Conservation (phyloP, 2,888 invertebrate genomes). For the Helobdella robusta region DNA sequence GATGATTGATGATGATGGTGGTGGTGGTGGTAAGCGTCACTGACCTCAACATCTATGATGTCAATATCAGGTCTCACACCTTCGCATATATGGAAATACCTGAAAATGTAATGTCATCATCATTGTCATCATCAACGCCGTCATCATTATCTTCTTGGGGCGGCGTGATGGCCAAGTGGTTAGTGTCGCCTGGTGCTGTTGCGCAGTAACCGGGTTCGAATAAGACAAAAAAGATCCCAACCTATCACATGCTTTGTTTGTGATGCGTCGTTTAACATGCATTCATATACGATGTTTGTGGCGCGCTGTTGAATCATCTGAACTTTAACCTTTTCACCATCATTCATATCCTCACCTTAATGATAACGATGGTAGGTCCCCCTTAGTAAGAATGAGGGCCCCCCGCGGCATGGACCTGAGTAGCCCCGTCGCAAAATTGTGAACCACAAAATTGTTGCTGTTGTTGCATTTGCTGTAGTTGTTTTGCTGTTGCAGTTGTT, state of each 20-base stretch:
- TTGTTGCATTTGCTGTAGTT: conserved; percentile 41
- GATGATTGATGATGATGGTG: neutral
- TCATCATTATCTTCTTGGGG: too few relatives aligned
- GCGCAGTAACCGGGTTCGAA: too few relatives aligned
- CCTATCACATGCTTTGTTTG: too few relatives aligned
- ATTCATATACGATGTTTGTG: too few relatives aligned
- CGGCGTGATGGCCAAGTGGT: too few relatives aligned
- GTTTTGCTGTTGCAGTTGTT: too few relatives aligned
- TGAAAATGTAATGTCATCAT: conserved; percentile 28
- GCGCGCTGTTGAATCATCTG: too few relatives aligned
- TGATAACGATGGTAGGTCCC: conserved; percentile 45
- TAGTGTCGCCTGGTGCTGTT: too few relatives aligned
- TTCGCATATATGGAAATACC: conserved; percentile 45
- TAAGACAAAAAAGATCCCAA: too few relatives aligned
- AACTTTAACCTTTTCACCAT: neutral
- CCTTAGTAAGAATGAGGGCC: conserved; percentile 43
- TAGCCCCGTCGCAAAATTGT: conserved; percentile 41
- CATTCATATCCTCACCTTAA: conserved; percentile 39
- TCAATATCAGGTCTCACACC: conserved; percentile 41
- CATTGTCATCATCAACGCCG: too few relatives aligned
- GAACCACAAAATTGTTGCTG: conserved; percentile 39
- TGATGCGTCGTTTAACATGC: too few relatives aligned
- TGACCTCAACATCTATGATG: conserved; percentile 45
- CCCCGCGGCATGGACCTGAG: conserved; percentile 40
- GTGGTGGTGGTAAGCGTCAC: neutral